Base-by-base conservation (phyloP, 2,113 vertebrate species). In the Platichthys flesus region DNA sequence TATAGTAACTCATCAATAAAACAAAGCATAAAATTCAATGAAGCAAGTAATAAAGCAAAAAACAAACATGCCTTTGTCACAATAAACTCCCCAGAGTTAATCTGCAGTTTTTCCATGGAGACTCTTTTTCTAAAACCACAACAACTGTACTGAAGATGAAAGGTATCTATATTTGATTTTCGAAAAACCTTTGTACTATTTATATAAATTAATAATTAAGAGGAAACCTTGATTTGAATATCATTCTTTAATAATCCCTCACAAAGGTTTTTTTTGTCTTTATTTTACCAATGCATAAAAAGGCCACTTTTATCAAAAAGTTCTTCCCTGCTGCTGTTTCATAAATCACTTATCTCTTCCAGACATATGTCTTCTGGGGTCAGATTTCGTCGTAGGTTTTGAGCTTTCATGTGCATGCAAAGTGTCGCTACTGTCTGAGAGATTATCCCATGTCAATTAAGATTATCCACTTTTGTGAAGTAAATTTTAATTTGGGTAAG, bases 141-240 rank as follows among this genome's bases (percentile, higher is more conserved):
- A 35, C 24, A 62, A 51, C 52, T 70, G 54, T 61, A 62, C 70
- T 74, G 9, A 71, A 79, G 79, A 80, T 72, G 66, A 90, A 83
- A 80, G 71, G 68, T 74, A 76, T 81, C 67, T 72, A 82, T 84
- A 78, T 83, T 88, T 89, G 78, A 86, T 78, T 83, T 58, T 65
- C 20, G 40, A 57, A 31, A 81, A 81, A 79, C 10, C 69, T 81
- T 78, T 86, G 73, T 78, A 40, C 70, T 80, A 42, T 70, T 57
- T 83, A 74, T 83, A 74, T 80, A 67, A 58, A 81, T 79, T 69
- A 78, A 78, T 71, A 63, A 76, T 67, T 79, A 20, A 71, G 49
- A 9, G 5, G 52, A 78, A 62, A 79, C 68, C 61, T 77, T 14
- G 37, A 54, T 83, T 73, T 78, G 15, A 76, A 84, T 78, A 52